A percentile compares a stretch with the other conserved stretches of the same genome.
Evolutionary conservation across 2,888 invertebrate genomes (phyloP).

Genomic region (Athalia circularis): DNA sequence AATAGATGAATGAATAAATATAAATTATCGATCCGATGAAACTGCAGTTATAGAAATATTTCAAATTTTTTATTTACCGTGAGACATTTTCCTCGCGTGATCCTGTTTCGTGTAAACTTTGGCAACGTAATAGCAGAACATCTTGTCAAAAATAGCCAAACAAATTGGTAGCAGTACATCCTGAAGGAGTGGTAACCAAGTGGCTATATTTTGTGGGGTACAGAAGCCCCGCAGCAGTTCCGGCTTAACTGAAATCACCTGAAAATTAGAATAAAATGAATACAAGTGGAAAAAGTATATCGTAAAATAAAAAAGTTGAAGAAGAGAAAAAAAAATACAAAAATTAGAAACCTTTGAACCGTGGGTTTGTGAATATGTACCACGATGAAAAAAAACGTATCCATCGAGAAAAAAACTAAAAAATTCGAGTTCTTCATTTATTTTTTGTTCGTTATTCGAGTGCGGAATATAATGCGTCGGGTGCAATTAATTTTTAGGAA

Average conservation of each 20-base stretch:
- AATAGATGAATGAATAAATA: no score
- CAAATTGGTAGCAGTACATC: slow-evolving; percentile 78
- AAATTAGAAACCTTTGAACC: not conserved
- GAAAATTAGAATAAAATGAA: slow-evolving; percentile 54
- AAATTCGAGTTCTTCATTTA: no score
- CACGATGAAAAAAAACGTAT: no score
- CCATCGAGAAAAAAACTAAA: no score
- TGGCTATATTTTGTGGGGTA: slow-evolving; percentile 75
- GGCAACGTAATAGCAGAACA: slow-evolving; percentile 77
- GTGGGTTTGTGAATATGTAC: not conserved
- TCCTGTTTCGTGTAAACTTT: slow-evolving; percentile 75
- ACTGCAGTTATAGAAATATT: not conserved
- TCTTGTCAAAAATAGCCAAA: slow-evolving; percentile 77
- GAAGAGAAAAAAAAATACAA: not conserved
- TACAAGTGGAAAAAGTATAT: no score
- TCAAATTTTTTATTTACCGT: slow-evolving; percentile 58
- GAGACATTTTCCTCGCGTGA: slow-evolving; percentile 64
- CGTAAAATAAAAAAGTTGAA: not conserved
- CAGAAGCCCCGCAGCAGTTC: slow-evolving; percentile 75
- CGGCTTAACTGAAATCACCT: slow-evolving; percentile 77
- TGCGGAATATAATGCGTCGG: no score
- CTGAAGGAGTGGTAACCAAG: slow-evolving; percentile 78
- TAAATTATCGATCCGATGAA: no score
- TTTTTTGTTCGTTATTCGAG: no score
- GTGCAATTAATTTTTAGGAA: no score